phyloP scores from a whole-genome alignment of 2,888 invertebrate genomes.

The Nomada lathburiana region DNA sequence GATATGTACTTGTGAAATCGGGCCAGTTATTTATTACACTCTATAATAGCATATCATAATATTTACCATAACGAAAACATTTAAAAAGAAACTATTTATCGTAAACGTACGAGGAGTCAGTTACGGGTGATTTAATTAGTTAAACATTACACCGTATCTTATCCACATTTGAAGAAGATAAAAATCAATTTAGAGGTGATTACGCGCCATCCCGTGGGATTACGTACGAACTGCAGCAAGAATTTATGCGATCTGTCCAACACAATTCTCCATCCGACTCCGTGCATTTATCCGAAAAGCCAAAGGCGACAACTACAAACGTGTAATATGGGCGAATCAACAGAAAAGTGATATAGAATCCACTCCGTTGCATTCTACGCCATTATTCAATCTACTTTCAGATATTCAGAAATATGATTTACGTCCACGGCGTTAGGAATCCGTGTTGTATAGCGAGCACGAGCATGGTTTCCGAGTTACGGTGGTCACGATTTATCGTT shows the following conservation, averaged over 20 bases:
- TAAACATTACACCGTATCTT: too few relatives aligned
- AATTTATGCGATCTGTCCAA: background rate
- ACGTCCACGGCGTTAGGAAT: slow-evolving; percentile 18
- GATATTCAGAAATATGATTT: slow-evolving; percentile 52
- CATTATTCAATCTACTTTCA: slow-evolving; percentile 50
- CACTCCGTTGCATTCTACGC: slow-evolving; percentile 15
- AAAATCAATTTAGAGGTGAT: too few relatives aligned
- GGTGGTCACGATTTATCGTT: slow-evolving; percentile 42
- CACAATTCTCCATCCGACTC: background rate
- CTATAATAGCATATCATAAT: too few relatives aligned
- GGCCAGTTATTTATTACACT: too few relatives aligned
- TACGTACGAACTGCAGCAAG: background rate
- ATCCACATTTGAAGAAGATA: too few relatives aligned
- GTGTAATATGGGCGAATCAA: slow-evolving; percentile 25
- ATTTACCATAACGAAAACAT: too few relatives aligned
- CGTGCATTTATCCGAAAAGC: background rate
- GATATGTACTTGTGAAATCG: too few relatives aligned
- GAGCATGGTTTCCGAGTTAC: slow-evolving; percentile 12
- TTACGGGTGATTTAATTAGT: too few relatives aligned
- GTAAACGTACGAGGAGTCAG: too few relatives aligned
- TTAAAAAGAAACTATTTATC: too few relatives aligned
- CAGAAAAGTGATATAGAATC: slow-evolving; percentile 3
- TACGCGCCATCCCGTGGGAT: too few relatives aligned
- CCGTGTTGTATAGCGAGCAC: background rate
- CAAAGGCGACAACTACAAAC: slow-evolving; percentile 5